These are phyloP conservation scores for Nyctibius bracteatus DNA, from an alignment of 2,113 vertebrate species.

Conservation along the genomic window DNA sequence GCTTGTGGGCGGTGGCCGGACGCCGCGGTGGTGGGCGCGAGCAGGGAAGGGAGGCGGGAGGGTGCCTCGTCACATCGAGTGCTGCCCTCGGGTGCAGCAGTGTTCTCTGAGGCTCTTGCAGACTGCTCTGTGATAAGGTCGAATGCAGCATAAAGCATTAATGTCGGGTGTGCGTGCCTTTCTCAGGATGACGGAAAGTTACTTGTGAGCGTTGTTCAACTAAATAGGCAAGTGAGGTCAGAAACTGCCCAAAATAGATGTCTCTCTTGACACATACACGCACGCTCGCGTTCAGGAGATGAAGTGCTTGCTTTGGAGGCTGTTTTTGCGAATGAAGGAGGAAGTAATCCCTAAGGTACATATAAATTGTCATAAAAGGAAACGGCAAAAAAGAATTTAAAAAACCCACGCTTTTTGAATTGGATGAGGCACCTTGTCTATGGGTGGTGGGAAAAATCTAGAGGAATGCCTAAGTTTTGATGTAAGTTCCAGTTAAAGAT, in stretches of 20 bases:
- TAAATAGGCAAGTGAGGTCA: not conserved
- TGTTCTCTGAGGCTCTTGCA: not conserved
- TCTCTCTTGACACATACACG: not conserved
- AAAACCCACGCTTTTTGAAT: not conserved
- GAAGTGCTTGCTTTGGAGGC: not conserved
- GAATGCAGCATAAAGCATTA: rapidly evolving
- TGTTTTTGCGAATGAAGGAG: not conserved
- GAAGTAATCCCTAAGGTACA: not conserved
- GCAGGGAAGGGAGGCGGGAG: not conserved
- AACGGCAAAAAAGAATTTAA: not conserved
- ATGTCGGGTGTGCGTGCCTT: rapidly evolving
- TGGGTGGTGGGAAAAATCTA: not conserved
- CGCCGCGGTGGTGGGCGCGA: not conserved
- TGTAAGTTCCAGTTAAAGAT: not conserved
- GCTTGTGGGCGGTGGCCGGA: rapidly evolving
- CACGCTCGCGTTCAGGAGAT: not conserved
- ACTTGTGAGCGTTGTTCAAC: not conserved
- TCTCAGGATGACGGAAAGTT: not conserved
- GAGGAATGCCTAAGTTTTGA: not conserved
- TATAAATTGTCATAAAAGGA: not conserved
- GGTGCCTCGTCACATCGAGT: rapidly evolving
- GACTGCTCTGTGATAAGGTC: rapidly evolving
- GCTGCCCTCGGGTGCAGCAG: not conserved
- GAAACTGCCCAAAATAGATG: not conserved
- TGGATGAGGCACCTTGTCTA: not conserved